A percentile compares a stretch with the other conserved stretches of the same genome.
phyloP scores from a whole-genome alignment of 2,113 vertebrate genomes.

The Myodes glareolus region DNA sequence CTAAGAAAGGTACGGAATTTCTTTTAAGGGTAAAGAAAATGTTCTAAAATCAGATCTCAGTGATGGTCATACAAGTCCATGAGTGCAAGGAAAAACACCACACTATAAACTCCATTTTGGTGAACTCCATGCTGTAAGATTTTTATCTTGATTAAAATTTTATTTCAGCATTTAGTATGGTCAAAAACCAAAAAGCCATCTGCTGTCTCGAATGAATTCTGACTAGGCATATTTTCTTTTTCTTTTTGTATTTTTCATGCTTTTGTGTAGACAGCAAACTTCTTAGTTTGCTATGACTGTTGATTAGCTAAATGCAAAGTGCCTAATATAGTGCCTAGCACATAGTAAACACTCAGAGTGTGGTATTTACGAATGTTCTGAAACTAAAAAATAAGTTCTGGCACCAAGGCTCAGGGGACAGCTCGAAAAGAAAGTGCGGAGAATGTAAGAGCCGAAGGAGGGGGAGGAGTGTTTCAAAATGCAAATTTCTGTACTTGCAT shows the following conservation, averaged over 20 bases:
- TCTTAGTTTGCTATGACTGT: neutral
- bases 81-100: neutral
- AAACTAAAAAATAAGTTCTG: neutral
- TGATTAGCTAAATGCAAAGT: neutral
- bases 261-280: neutral
- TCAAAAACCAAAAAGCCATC: neutral
- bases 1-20: neutral
- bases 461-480: neutral
- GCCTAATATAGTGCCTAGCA: neutral
- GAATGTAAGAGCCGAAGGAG: no score
- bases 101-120: neutral
- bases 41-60: neutral
- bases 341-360: neutral
- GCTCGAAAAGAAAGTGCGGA: neutral
- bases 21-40: neutral
- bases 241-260: neutral
- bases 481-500: neutral
- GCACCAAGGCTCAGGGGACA: neutral
- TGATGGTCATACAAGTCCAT: neutral
- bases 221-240: neutral
- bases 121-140: neutral
- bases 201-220: neutral
- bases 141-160: neutral
- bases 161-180: neutral
- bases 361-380: neutral